phyloP scores from a whole-genome alignment of 1,140 invertebrate species.

The Neodiprion virginianus region DNA sequence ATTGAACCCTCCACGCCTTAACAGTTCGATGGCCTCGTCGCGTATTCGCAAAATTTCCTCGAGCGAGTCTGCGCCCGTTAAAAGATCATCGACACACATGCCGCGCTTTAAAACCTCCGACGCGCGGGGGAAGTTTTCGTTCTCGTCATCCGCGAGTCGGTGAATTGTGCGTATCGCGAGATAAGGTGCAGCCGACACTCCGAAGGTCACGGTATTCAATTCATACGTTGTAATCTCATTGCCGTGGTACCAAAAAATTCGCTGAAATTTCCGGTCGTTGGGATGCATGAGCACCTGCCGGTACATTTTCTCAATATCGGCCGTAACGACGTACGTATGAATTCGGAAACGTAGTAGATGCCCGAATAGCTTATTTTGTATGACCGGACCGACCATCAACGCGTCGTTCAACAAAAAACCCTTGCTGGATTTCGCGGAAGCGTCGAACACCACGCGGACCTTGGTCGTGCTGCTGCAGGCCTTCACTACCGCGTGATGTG shows the following conservation, averaged over 20 bases:
- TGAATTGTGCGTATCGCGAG: constrained; percentile 27
- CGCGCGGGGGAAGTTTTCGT: neutral
- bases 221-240: constrained; percentile 36
- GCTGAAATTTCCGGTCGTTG: constrained; percentile 41
- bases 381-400: neutral
- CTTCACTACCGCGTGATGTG: constrained; percentile 41
- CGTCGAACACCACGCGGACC: constrained; percentile 42
- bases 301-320: constrained; percentile 57
- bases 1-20: constrained; percentile 21
- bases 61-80: constrained; percentile 20
- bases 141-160: neutral
- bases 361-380: constrained; percentile 23
- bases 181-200: constrained; percentile 39
- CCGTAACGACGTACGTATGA: constrained; percentile 39
- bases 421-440: neutral
- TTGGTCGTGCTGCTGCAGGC: constrained; percentile 32
- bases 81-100: neutral
- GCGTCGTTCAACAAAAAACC: neutral
- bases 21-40: constrained; percentile 14
- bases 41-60: neutral
- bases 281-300: constrained; percentile 44
- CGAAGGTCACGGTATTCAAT: constrained; percentile 52
- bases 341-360: constrained; percentile 38
- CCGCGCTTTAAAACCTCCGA: neutral
- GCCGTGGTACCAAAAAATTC: constrained; percentile 50